Conservation (phyloP, 2,113 vertebrate species). For the Riparia riparia region DNA sequence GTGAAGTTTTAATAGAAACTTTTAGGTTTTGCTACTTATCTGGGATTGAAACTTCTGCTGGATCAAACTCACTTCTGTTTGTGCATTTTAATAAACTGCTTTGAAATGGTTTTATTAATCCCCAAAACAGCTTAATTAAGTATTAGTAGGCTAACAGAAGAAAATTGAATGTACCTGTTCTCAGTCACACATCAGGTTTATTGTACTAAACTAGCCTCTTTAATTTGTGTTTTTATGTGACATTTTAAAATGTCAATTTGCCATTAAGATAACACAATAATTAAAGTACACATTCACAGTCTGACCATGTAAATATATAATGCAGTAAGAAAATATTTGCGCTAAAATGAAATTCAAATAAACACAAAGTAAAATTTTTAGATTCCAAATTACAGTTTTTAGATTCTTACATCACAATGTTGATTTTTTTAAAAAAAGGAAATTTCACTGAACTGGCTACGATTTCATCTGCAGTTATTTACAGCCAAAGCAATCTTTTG, state of each 20-base stretch:
- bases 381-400: background rate
- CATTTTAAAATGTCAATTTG: slow-evolving; percentile 47
- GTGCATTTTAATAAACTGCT: background rate
- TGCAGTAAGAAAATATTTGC: slow-evolving; percentile 14
- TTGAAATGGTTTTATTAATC: background rate
- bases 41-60: background rate
- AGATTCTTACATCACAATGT: background rate
- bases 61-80: background rate
- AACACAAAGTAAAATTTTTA: background rate
- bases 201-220: background rate
- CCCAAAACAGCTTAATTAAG: slow-evolving; percentile 4
- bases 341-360: slow-evolving; percentile 11
- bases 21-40: background rate
- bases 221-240: slow-evolving; percentile 24
- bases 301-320: background rate
- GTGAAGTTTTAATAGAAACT: background rate
- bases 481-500: background rate
- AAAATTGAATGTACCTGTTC: slow-evolving; percentile 9
- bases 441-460: background rate
- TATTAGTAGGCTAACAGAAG: background rate
- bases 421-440: background rate
- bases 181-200: background rate
- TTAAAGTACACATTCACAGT: background rate
- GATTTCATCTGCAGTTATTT: background rate
- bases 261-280: background rate